A percentile compares a stretch with the other conserved stretches of the same genome.
phyloP scores from a whole-genome alignment of 53 echinoderm and acorn worm genomes.

The Arbacia lixula region DNA sequence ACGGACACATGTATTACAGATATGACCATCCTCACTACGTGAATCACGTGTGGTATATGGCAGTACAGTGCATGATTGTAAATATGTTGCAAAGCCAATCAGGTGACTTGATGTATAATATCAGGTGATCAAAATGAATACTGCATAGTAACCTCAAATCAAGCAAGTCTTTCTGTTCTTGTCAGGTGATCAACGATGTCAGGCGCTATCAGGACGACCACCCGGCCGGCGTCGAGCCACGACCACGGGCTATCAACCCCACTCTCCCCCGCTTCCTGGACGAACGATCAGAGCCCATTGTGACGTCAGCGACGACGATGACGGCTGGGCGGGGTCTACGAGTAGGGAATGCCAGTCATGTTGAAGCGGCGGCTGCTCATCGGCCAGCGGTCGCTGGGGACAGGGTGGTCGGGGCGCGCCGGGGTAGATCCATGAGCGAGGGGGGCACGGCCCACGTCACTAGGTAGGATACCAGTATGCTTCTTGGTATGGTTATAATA shows the following conservation, averaged over 20 bases:
- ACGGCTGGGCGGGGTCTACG: neutral
- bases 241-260: conserved; percentile 22
- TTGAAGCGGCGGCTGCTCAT: neutral
- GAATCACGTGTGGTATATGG: too few relatives aligned
- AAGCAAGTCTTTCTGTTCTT: too few relatives aligned
- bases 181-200: conserved; percentile 20
- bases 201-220: conserved; percentile 1
- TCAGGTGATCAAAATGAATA: too few relatives aligned
- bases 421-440: conserved; percentile 17
- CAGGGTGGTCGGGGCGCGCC: too few relatives aligned
- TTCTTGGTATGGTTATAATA: too few relatives aligned
- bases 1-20: too few relatives aligned
- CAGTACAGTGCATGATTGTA: too few relatives aligned
- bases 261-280: conserved; percentile 21
- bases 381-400: neutral
- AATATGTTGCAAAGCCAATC: too few relatives aligned
- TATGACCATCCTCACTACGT: too few relatives aligned
- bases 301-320: neutral
- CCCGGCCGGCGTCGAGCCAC: neutral
- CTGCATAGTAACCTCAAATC: too few relatives aligned
- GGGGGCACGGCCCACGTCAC: neutral
- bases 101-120: too few relatives aligned
- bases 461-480: too few relatives aligned
- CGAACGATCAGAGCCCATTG: neutral
- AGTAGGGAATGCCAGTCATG: neutral